phyloP scores from a whole-genome alignment of 2,888 invertebrate species.

The Cataglyphis altisquamis region DNA sequence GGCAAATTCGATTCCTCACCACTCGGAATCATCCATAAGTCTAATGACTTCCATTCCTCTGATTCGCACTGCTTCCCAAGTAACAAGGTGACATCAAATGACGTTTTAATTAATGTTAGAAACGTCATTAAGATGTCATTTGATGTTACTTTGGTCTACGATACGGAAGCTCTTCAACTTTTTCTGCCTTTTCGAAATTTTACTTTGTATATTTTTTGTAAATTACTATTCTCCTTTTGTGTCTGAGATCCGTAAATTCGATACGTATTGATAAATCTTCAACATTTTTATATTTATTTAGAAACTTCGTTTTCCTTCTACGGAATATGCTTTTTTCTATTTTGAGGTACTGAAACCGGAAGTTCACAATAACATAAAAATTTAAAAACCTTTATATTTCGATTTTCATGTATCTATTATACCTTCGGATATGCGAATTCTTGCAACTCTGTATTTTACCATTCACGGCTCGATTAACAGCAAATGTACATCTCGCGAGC shows the following conservation, averaged over 20 bases:
- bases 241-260: neutral
- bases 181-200: neutral
- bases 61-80: neutral
- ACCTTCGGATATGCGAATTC: constrained; percentile 15
- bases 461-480: constrained; percentile 52
- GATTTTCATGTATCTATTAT: neutral
- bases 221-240: neutral
- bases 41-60: constrained; percentile 61
- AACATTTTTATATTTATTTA: neutral
- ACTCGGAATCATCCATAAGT: constrained; percentile 66
- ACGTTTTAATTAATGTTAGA: too few relatives aligned
- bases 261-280: neutral
- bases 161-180: too few relatives aligned
- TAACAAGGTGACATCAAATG: too few relatives aligned
- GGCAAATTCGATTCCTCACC: constrained; percentile 68
- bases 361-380: neutral
- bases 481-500: constrained; percentile 39
- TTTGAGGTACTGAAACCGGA: neutral
- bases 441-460: constrained; percentile 13
- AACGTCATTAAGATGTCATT: too few relatives aligned
- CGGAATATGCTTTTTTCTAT: neutral
- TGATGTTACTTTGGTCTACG: too few relatives aligned
- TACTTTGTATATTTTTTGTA: neutral
- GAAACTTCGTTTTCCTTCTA: neutral
- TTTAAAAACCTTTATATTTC: neutral